These are phyloP conservation scores for Mesorhabditis spiculigera DNA, from an alignment of 2,888 invertebrate species.

Conservation along the genomic window DNA sequence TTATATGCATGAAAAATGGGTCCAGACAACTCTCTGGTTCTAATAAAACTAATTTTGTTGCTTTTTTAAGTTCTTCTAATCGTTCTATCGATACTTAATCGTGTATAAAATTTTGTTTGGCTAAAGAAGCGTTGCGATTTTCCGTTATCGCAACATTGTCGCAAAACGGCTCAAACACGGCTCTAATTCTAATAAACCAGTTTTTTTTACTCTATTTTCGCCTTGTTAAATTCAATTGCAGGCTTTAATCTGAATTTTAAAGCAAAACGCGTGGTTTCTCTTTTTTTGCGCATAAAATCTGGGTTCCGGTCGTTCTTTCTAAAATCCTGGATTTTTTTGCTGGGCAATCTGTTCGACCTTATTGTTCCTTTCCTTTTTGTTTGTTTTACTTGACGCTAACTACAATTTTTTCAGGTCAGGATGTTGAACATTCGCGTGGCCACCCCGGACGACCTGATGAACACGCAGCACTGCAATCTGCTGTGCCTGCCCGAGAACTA, in stretches of 20 bases:
- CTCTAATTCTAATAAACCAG: too few species aligned
- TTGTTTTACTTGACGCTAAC: background rate
- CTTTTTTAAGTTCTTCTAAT: too few species aligned
- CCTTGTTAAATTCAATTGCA: background rate
- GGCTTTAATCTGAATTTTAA: background rate
- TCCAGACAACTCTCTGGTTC: too few species aligned
- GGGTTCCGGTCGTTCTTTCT: background rate
- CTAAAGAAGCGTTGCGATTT: too few species aligned
- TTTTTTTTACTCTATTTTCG: too few species aligned
- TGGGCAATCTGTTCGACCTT: background rate
- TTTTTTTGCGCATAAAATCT: background rate
- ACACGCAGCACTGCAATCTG: slow-evolving; percentile 99
- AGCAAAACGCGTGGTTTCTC: background rate
- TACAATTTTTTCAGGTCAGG: background rate
- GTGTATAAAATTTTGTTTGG: too few species aligned
- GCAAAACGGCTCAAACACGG: too few species aligned
- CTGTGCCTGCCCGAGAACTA: slow-evolving; percentile 98
- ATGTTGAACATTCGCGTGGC: slow-evolving; percentile 56
- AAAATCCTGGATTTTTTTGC: too few species aligned
- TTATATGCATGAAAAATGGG: too few species aligned
- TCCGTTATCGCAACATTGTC: too few species aligned
- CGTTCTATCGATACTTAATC: too few species aligned
- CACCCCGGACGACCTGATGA: slow-evolving; percentile 85
- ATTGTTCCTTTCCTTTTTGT: background rate
- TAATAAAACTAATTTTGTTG: too few species aligned